Conservation (phyloP, 2,888 invertebrate species). For the Tachina lurida region DNA sequence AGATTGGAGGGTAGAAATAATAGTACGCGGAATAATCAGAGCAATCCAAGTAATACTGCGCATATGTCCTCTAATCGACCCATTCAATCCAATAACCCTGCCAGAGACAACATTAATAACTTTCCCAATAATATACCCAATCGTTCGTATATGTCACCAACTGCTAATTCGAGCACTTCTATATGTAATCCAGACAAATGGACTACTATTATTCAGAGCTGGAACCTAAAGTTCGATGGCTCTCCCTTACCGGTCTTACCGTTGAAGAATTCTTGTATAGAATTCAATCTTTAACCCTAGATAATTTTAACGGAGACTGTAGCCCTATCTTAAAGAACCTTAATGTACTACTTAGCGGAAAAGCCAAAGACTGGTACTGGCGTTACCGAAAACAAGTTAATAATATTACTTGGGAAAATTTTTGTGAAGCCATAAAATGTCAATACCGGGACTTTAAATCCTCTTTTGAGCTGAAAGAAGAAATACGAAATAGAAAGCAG, state of each 20-base stretch:
- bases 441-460: not conserved
- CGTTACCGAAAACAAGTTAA: conserved; percentile 16
- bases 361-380: conserved; percentile 40
- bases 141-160: not conserved
- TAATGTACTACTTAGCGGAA: conserved; percentile 1
- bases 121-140: conserved; percentile 17
- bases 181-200: not conserved
- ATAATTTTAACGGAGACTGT: conserved; percentile 51
- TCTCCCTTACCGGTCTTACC: not conserved
- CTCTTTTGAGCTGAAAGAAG: not conserved
- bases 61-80: not conserved
- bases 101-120: conserved; percentile 2
- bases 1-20: not conserved
- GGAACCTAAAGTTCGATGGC: not conserved
- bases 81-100: not conserved
- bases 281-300: conserved; percentile 35
- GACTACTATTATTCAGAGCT: not conserved
- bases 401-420: conserved; percentile 10
- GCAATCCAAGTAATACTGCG: no score
- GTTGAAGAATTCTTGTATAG: conserved; percentile 44
- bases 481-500: conserved; percentile 30
- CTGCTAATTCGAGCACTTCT: not conserved
- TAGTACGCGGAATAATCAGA: not conserved
- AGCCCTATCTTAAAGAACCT: not conserved
- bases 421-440: conserved; percentile 22